Evolutionary conservation across 2,797 vertebrate species (phyloP), one percentile per base, ranked within the genome.

Genomic region (Loris lydekkerianus): DNA sequence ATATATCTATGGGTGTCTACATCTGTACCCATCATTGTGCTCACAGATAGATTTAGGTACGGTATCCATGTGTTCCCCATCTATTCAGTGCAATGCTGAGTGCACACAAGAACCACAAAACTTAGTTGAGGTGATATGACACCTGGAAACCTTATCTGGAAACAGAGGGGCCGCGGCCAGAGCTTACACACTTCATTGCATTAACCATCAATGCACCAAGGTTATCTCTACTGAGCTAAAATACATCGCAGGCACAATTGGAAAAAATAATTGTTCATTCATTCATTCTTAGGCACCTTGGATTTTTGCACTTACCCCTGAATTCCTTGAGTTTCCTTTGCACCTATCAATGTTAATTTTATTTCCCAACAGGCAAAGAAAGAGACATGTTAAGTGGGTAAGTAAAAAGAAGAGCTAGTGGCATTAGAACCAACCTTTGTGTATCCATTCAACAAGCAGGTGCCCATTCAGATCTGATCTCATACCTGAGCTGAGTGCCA

Each of bases 301-400:
- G 15, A 69, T 86, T 65, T 70, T 67, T 7, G 18, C 25, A 18
- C 29, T 61, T 86, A 46, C 3, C 46, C 46, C 58, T 91, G 31
- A 82, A 23, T 60, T 86, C 80, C 37, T 18, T 11, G 56, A 5
- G 10, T 63, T 20, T 84, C 7, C 4, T 43, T 15, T n/a, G 15
- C 11, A 25, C 13, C 43, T 20, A 37, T 61, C 27, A n/a, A n/a
- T 37, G 69, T 56, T 78, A 81, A 72, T 31, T 78, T 70, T 78
- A 80, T 56, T 77, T 92, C 43, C 63, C 72, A 94, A 46, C 8
- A 76, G 53, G 13, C 37, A 93, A 83, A 80, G n/a, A 46, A 84
- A 77, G 25, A 85, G 61, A 13, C 23, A 37, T 20, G 2, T 6
- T 58, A 40, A 63, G 7, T 56, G 40, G 40, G 65, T 2, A 31